Evolutionary conservation across 2,888 invertebrate species (phyloP).

Genomic region (Tinea pellionella): DNA sequence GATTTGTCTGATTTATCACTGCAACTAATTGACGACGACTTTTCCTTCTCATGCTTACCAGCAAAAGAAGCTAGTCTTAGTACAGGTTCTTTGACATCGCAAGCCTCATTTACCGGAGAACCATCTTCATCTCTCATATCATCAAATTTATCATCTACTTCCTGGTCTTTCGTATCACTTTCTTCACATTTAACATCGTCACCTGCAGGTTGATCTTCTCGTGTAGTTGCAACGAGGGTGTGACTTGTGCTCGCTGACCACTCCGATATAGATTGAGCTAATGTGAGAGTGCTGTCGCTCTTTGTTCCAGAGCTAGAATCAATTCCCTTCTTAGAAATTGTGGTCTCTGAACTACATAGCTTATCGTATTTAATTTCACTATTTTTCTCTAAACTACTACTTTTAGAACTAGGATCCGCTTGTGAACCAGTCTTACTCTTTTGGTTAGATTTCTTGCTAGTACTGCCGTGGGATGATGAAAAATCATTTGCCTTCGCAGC

Average conservation of each 20-base stretch:
- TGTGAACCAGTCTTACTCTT: conserved; percentile 46
- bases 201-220: conserved; percentile 51
- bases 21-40: conserved; percentile 63
- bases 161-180: conserved; percentile 51
- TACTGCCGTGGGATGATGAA: conserved; percentile 60
- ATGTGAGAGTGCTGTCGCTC: conserved; percentile 80
- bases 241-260: conserved; percentile 87
- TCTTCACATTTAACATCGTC: conserved; percentile 58
- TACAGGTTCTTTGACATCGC: conserved; percentile 37
- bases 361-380: conserved; percentile 71
- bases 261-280: conserved; percentile 84
- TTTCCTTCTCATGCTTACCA: conserved; percentile 38
- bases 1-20: conserved; percentile 65
- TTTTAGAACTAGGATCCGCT: conserved; percentile 67
- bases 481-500: conserved; percentile 65
- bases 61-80: conserved; percentile 41
- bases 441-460: conserved; percentile 63
- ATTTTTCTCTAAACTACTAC: conserved; percentile 69
- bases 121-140: conserved; percentile 29
- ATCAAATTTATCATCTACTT: conserved; percentile 28
- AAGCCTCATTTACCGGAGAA: conserved; percentile 30
- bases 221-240: conserved; percentile 75
- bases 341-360: conserved; percentile 71
- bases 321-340: conserved; percentile 59
- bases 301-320: conserved; percentile 78